These are phyloP conservation scores for Drosophila mercatorum DNA, from an alignment of 2,888 invertebrate genomes.

Conservation along the genomic window DNA sequence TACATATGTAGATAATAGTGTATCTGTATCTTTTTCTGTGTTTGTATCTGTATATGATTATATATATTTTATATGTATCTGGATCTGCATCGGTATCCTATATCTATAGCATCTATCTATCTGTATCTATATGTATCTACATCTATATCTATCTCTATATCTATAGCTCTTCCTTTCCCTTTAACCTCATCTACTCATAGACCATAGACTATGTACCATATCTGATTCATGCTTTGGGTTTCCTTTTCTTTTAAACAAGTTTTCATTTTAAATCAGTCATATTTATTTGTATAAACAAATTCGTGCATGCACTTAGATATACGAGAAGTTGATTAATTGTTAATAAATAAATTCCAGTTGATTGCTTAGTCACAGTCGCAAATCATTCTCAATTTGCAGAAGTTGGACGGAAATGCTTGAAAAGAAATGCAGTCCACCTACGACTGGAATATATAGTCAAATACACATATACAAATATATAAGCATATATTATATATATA, in stretches of 20 bases:
- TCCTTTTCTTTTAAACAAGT: not conserved
- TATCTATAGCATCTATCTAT: too few species aligned
- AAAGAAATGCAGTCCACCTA: slow-evolving; percentile 27
- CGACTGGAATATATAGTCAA: slow-evolving; percentile 42
- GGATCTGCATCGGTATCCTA: too few species aligned
- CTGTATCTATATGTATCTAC: too few species aligned
- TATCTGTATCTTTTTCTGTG: too few species aligned
- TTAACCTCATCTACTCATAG: not conserved
- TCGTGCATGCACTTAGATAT: slow-evolving; percentile 65
- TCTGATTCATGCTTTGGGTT: not conserved
- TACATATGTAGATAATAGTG: too few species aligned
- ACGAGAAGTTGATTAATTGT: slow-evolving; percentile 49
- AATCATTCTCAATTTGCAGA: not conserved
- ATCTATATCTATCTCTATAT: too few species aligned
- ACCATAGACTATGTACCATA: not conserved
- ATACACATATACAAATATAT: not conserved
- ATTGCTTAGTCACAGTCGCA: slow-evolving; percentile 41
- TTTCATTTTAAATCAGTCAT: slow-evolving; percentile 61
- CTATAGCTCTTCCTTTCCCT: too few species aligned
- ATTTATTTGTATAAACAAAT: slow-evolving; percentile 74
- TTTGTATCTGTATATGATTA: too few species aligned
- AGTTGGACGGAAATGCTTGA: slow-evolving; percentile 58
- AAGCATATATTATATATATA: not conserved
- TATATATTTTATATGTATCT: too few species aligned
- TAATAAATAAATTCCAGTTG: slow-evolving; percentile 46